Conservation (phyloP, 2,797 vertebrate genomes). For the Tangara arthus region DNA sequence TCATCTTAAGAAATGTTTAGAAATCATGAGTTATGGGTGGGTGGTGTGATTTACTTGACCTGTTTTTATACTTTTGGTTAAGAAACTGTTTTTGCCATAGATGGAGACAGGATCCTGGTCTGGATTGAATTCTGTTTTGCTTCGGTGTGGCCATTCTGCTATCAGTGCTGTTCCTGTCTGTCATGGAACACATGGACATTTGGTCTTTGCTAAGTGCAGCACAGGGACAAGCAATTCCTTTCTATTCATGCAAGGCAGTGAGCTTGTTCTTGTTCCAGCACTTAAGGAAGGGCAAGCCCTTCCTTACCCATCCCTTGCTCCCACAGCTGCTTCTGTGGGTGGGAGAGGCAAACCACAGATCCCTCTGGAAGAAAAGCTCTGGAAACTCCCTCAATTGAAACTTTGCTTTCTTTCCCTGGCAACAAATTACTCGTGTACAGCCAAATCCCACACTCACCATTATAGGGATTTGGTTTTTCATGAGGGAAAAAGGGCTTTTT, state of each 20-base stretch:
- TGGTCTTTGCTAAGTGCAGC: background rate
- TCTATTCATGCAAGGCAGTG: background rate
- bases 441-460: conserved; percentile 43
- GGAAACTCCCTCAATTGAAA: conserved; percentile 58
- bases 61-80: background rate
- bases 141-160: background rate
- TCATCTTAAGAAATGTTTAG: background rate
- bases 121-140: background rate
- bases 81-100: background rate
- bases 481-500: background rate
- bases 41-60: background rate
- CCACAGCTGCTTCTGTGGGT: conserved; percentile 54
- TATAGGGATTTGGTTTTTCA: background rate
- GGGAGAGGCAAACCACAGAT: conserved; percentile 56
- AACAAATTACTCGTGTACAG: background rate
- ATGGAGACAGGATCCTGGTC: background rate
- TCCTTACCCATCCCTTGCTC: conserved; percentile 34
- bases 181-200: background rate
- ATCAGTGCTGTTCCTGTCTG: background rate
- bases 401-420: conserved; percentile 43
- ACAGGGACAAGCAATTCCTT: background rate
- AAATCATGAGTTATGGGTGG: background rate
- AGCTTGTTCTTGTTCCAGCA: conserved; percentile 13
- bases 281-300: conserved; percentile 28
- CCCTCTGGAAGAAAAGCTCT: conserved; percentile 18